Conservation (phyloP, 2,113 vertebrate species). For the Cinclus cinclus region DNA sequence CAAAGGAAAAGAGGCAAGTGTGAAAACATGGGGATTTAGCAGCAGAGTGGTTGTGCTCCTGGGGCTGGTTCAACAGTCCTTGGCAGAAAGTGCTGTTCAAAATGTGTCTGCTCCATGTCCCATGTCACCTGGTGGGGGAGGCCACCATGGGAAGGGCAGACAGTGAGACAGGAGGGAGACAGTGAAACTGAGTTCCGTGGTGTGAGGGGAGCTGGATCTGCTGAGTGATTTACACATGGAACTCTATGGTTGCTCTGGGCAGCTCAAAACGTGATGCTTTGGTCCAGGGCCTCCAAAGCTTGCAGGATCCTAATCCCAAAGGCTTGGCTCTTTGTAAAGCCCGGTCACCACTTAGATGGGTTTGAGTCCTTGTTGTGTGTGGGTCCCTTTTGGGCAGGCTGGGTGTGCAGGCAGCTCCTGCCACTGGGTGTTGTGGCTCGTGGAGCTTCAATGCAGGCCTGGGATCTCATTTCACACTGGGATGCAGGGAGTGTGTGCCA, state of each 20-base stretch:
- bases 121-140: neutral
- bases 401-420: neutral
- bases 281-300: neutral
- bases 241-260: neutral
- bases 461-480: neutral
- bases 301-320: neutral
- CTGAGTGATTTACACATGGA: accelerated
- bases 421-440: accelerated
- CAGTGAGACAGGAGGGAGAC: neutral
- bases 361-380: neutral
- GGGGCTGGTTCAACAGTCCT: neutral
- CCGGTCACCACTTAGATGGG: neutral
- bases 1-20: neutral
- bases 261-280: neutral
- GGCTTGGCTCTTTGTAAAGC: no score
- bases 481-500: neutral
- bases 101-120: neutral
- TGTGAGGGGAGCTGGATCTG: neutral
- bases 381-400: neutral
- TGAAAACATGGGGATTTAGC: neutral
- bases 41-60: neutral
- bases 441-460: neutral
- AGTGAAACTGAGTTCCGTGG: neutral
- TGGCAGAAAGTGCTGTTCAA: neutral
- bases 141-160: accelerated